Conservation (phyloP, 2,797 vertebrate genomes). For the Peromyscus eremicus region DNA sequence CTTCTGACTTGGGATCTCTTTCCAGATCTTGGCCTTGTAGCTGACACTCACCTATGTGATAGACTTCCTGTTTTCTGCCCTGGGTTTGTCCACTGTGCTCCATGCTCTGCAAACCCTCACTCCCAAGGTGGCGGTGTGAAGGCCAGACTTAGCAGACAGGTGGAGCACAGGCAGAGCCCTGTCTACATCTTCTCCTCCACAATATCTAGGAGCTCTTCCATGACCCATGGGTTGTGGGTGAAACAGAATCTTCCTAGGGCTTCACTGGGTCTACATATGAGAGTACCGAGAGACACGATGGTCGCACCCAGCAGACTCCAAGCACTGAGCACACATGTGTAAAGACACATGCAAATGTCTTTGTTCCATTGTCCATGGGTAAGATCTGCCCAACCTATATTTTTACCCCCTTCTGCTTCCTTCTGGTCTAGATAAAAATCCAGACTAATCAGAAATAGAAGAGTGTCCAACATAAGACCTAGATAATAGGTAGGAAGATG, state of each 20-base stretch:
- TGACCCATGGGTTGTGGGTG: neutral
- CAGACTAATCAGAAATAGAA: slow-evolving; percentile 29
- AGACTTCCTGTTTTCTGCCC: neutral
- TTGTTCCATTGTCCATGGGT: neutral
- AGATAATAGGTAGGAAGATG: neutral
- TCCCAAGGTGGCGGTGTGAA: neutral
- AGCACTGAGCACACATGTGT: neutral
- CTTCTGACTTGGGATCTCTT: neutral
- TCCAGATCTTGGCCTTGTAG: neutral
- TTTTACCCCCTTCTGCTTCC: neutral
- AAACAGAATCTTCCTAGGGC: neutral
- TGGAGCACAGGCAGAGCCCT: too few relatives aligned
- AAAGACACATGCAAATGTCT: neutral
- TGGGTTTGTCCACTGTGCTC: neutral
- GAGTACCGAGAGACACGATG: neutral
- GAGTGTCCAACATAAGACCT: neutral
- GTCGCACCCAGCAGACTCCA: neutral
- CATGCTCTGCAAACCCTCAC: neutral
- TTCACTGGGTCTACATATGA: neutral
- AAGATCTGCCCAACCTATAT: neutral
- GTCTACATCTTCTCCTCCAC: rapidly evolving
- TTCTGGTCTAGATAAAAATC: neutral
- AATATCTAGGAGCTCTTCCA: neutral
- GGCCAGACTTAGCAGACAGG: neutral
- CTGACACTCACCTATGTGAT: neutral